Conservation (phyloP, 2,888 invertebrate genomes). For the Horisme vitalbata region DNA sequence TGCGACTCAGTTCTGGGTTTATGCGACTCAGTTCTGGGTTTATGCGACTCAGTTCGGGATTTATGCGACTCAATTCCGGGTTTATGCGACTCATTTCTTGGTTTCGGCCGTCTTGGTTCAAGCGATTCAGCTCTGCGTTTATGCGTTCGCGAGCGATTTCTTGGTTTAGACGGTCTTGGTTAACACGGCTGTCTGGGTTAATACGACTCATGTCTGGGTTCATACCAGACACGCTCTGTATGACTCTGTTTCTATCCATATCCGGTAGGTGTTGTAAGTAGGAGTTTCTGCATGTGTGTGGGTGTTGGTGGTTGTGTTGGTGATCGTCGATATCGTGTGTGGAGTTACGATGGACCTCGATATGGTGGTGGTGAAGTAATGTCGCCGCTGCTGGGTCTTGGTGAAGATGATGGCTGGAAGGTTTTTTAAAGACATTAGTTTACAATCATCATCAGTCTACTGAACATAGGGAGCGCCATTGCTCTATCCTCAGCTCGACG, state of each 20-base stretch:
- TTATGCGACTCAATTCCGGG: conserved; percentile 26
- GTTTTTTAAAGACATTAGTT: too few species aligned
- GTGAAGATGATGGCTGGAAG: conserved; percentile 66
- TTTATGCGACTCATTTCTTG: conserved; percentile 26
- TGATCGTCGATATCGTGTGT: conserved; percentile 43
- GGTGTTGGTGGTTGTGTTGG: conserved; percentile 45
- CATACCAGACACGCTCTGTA: conserved; percentile 4
- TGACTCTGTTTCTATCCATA: not conserved
- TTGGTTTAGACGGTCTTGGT: not conserved
- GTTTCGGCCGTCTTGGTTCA: conserved; percentile 1
- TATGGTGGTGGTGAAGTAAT: conserved; percentile 70
- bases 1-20: not conserved
- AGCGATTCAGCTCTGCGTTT: not conserved
- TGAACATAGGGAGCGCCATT: too few species aligned
- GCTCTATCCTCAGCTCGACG: too few species aligned
- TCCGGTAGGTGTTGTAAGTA: conserved; percentile 4
- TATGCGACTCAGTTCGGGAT: conserved; percentile 39
- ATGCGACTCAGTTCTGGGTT: not conserved
- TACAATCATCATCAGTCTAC: too few species aligned
- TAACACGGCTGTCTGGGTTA: conserved; percentile 3
- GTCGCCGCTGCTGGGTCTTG: conserved; percentile 75
- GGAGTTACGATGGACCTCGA: conserved; percentile 57
- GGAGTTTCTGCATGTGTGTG: conserved; percentile 34
- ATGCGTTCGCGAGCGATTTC: too few species aligned
- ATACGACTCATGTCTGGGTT: conserved; percentile 10